A percentile compares a stretch with the other conserved stretches of the same genome.
phyloP scores from a whole-genome alignment of 2,113 vertebrate genomes.

The Sebastes fasciatus region DNA sequence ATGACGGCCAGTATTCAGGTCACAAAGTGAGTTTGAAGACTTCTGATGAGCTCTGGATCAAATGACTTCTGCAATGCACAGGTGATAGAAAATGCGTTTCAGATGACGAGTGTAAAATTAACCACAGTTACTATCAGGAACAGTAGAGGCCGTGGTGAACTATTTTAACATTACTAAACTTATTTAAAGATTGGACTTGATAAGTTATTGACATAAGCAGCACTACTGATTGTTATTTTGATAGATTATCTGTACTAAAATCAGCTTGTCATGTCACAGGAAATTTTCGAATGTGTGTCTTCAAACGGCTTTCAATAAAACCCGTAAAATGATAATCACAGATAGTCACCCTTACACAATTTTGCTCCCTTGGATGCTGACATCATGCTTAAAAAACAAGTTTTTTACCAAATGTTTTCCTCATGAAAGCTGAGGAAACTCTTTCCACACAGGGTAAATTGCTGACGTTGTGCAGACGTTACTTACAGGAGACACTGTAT shows the following conservation, averaged over 20 bases:
- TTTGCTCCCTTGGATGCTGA: background rate
- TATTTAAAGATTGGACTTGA: background rate
- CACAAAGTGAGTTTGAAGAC: background rate
- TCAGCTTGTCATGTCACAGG: background rate
- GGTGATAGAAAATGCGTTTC: background rate
- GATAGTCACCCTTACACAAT: background rate
- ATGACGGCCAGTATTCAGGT: background rate
- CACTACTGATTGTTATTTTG: background rate
- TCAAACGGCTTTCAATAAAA: background rate
- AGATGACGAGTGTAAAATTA: background rate
- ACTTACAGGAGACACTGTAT: background rate
- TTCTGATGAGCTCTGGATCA: background rate
- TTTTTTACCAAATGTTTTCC: background rate
- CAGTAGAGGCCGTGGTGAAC: background rate
- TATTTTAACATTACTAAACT: background rate
- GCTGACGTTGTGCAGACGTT: constrained; percentile 3
- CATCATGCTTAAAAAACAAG: background rate
- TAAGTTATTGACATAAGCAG: background rate
- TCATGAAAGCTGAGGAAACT: constrained; percentile 2
- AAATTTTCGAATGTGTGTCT: background rate
- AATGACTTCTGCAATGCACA: background rate
- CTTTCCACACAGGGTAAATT: background rate
- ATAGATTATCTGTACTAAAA: background rate
- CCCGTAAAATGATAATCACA: background rate
- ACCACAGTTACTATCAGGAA: background rate